Base-by-base conservation (phyloP, 2,888 invertebrate species). In the Eledona agricola region DNA sequence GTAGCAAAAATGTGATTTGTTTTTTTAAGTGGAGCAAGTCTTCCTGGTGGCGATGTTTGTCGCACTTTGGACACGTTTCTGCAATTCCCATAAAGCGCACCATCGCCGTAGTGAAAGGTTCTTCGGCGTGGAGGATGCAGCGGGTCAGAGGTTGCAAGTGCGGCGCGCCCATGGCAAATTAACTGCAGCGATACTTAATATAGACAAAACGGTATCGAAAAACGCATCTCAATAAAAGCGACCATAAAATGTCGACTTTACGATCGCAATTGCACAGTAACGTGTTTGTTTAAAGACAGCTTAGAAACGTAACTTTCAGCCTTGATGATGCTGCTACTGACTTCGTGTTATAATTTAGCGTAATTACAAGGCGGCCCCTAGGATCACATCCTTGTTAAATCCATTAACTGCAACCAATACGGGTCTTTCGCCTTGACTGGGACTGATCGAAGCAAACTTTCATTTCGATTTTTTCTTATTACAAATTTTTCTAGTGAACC, bases 311-410 rank as follows among this genome's bases (percentile, higher is more conserved):
- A 10, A 40, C 19, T 40, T 28, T 15, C 20, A 25, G 25, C 38
- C 38, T 37, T 38, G 38, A 37, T 25, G 34, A 34, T 34, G 4
- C 11, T 22, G 45, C 45, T 45, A 45, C 45, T 28, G 45, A 32
- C 15, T 43, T 34, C 32, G 34, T 37, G 47, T 37, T 47, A 47
- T 47, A 47, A 50, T 50, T 38, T 16, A 40, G 22, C 38, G 23
- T 50, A 40, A 50, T 50, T 50, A 50, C 49, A 50, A 50, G 49
- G 49, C 47, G 37, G 47, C 16, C 29, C 29, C 29, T 16, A 40
- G 23, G 47, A 40, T 40, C 32, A 50, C 49, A 50, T 50, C 49
- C 49, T 50, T 50, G 49, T 50, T 50, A 50, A 37, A 37, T 20
- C 28, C 37, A 47, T 37, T 47, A 47, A 47, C 47, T 26, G 19